These are phyloP conservation scores for Caenorhabditis drosophilae DNA, from an alignment of 2,888 invertebrate species.

Conservation along the genomic window DNA sequence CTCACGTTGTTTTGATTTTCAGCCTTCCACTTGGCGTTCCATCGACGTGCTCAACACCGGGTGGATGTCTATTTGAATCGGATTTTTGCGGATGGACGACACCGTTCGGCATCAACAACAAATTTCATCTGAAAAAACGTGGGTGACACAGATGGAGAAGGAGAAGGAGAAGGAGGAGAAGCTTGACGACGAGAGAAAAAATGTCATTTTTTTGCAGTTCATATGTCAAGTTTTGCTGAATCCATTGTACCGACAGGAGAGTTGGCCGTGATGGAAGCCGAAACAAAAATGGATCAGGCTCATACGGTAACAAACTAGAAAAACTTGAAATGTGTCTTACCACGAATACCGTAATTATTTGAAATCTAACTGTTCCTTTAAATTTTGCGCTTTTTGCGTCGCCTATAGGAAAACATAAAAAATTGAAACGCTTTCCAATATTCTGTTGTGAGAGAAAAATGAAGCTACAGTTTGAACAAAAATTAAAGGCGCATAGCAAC, in stretches of 20 bases:
- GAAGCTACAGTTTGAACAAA: no score
- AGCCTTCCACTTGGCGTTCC: conserved; percentile 40
- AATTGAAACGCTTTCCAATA: no score
- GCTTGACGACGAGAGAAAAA: no score
- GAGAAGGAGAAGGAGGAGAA: no score
- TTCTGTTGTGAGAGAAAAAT: no score
- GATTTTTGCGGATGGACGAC: conserved; percentile 46
- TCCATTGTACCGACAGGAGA: conserved; percentile 50
- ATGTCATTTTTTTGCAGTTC: conserved; percentile 44
- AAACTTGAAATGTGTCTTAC: conserved; percentile 3
- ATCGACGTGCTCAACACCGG: conserved; percentile 38
- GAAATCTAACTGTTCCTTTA: no score
- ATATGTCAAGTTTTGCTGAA: conserved; percentile 51
- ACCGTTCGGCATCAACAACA: conserved; percentile 34
- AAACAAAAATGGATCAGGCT: conserved; percentile 45
- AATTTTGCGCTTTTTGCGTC: no score
- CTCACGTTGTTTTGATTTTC: no score
- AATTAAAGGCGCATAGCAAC: no score
- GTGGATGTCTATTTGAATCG: conserved; percentile 51
- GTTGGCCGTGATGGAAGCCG: conserved; percentile 51
- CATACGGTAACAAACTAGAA: conserved; percentile 42
- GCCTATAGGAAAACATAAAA: no score
- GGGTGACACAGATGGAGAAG: no score
- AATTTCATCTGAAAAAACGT: conserved; percentile 42
- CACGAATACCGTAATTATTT: no score